phyloP scores from a whole-genome alignment of 92 coral and sea anemone species.

The Ricordea florida region DNA sequence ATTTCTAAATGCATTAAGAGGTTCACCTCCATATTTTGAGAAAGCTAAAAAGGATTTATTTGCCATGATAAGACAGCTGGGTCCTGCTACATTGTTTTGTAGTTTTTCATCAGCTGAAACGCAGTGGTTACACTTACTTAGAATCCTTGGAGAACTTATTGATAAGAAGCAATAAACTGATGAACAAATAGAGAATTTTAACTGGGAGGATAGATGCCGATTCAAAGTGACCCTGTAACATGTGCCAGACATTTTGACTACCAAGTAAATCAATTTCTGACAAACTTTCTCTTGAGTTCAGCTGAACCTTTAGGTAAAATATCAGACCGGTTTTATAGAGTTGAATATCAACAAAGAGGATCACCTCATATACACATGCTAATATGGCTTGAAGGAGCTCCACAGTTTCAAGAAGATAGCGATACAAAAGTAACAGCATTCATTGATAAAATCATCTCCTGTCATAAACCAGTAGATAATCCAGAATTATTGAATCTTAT shows the following conservation, averaged over 20 bases:
- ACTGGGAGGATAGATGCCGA: background rate
- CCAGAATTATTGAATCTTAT: constrained; percentile 20
- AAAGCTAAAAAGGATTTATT: constrained; percentile 18
- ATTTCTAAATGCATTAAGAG: constrained; percentile 11
- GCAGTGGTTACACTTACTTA: background rate
- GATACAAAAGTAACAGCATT: constrained; percentile 27
- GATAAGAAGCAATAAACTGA: constrained; percentile 1
- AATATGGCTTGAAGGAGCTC: constrained; percentile 37
- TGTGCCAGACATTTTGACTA: constrained; percentile 11
- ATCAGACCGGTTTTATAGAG: constrained; percentile 46
- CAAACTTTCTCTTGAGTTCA: background rate
- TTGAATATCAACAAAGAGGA: constrained; percentile 39
- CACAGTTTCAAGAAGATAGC: constrained; percentile 8
- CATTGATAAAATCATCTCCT: constrained; percentile 56
- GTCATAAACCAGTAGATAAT: constrained; percentile 34
- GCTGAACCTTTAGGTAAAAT: constrained; percentile 29
- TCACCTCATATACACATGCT: constrained; percentile 42
- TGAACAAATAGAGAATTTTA: background rate
- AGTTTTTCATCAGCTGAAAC: too few relatives aligned
- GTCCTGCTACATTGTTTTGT: constrained; percentile 18
- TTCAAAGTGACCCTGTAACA: background rate
- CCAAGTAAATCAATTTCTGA: background rate
- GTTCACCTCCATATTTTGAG: constrained; percentile 17
- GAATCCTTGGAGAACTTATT: background rate
- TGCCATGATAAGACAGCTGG: constrained; percentile 25